A percentile compares a stretch with the other conserved stretches of the same genome.
These are phyloP conservation scores for Rousettus leschenaultii DNA, from an alignment of 2,113 vertebrate genomes.

Conservation along the genomic window DNA sequence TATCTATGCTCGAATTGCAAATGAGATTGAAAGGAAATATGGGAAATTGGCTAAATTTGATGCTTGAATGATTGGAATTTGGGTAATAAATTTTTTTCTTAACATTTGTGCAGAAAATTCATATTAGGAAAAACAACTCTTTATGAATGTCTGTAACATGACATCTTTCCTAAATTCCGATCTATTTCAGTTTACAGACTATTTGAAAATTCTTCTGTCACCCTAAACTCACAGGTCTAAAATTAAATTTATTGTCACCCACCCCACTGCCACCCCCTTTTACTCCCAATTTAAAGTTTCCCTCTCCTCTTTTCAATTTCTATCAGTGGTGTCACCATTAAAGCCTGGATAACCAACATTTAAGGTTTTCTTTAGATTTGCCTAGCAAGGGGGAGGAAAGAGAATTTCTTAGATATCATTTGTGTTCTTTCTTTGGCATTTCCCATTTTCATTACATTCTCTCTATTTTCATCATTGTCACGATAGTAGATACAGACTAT, in stretches of 20 bases:
- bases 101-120: constrained; percentile 1
- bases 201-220: neutral
- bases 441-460: neutral
- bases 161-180: neutral
- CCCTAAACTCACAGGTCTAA: neutral
- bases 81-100: neutral
- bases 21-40: neutral
- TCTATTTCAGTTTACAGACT: neutral
- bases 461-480: neutral
- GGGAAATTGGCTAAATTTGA: neutral
- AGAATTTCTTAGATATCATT: neutral
- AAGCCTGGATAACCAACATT: neutral
- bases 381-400: neutral
- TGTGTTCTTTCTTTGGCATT: neutral
- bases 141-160: neutral
- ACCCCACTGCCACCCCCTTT: neutral
- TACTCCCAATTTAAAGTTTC: neutral
- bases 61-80: neutral
- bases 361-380: constrained; percentile 24
- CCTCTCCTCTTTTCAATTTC: neutral
- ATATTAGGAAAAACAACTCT: neutral
- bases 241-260: neutral
- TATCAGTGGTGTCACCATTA: neutral
- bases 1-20: neutral
- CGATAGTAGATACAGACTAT: neutral